phyloP scores from a whole-genome alignment of 2,113 vertebrate genomes.

The Drymodes brunneopygia region DNA sequence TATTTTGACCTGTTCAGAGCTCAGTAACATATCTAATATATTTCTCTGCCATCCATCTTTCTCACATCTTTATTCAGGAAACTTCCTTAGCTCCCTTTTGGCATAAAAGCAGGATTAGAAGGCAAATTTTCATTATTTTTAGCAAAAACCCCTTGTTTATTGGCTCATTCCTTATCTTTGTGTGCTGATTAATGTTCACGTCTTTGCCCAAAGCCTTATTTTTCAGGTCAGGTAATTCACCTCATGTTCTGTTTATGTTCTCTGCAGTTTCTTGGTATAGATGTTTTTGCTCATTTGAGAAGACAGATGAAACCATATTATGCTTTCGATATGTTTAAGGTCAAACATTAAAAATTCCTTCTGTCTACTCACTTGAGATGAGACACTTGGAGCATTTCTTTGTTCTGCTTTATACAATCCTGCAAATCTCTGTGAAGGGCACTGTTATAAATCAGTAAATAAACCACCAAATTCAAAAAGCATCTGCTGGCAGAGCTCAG shows the following conservation, averaged over 20 bases:
- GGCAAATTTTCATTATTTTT: constrained; percentile 9
- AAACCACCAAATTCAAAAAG: neutral
- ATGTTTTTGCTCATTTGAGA: neutral
- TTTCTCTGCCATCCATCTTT: neutral
- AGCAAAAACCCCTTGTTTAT: neutral
- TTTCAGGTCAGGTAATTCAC: constrained; percentile 41
- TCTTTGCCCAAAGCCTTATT: constrained; percentile 24
- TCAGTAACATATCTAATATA: neutral
- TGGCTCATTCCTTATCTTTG: neutral
- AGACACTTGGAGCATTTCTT: constrained; percentile 16
- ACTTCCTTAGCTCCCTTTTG: neutral
- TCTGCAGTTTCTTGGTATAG: neutral
- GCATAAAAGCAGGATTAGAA: neutral
- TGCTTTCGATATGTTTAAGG: constrained; percentile 17
- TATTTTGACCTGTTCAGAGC: neutral
- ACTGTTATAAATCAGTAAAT: constrained; percentile 17
- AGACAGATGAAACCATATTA: constrained; percentile 27
- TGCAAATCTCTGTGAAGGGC: constrained; percentile 13
- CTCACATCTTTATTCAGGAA: neutral
- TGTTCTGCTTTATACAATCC: constrained; percentile 9
- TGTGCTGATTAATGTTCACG: constrained; percentile 9
- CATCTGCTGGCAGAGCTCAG: neutral
- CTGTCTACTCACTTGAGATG: neutral
- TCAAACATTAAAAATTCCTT: constrained; percentile 56
- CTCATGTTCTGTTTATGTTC: constrained; percentile 24